Evolutionary conservation across 2,888 invertebrate species (phyloP).

Genomic region (Nemotelus nigrinus): DNA sequence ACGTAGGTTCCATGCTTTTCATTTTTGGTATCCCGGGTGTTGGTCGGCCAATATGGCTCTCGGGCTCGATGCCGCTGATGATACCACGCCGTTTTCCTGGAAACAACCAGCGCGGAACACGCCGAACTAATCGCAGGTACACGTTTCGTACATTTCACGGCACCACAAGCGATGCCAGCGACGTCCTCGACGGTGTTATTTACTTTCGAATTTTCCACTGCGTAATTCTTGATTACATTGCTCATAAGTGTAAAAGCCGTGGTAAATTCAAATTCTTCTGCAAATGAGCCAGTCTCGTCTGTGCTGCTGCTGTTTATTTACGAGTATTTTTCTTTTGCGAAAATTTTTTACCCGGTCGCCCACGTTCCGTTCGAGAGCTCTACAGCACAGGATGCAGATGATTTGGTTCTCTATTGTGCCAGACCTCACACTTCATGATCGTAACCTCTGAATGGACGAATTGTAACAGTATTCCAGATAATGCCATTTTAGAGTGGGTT

Average conservation of each 20-base stretch:
- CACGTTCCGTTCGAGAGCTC: background rate
- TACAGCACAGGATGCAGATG: constrained; percentile 18
- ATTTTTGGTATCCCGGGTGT: constrained; percentile 7
- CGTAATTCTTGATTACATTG: constrained; percentile 35
- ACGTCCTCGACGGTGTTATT: background rate
- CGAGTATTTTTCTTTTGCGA: background rate
- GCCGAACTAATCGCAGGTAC: constrained; percentile 28
- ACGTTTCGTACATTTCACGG: constrained; percentile 17
- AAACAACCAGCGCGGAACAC: constrained; percentile 16
- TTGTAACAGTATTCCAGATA: background rate
- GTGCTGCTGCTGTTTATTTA: background rate
- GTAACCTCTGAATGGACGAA: constrained; percentile 15
- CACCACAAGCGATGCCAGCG: constrained; percentile 4
- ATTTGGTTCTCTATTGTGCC: constrained; percentile 31
- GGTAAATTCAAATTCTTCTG: constrained; percentile 22
- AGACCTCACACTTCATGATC: constrained; percentile 24
- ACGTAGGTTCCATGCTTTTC: constrained; percentile 52
- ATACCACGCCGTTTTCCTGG: constrained; percentile 7
- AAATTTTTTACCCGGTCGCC: background rate
- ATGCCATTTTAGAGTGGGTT: constrained; percentile 19
- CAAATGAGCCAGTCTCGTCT: background rate
- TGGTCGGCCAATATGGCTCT: background rate
- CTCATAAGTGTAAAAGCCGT: constrained; percentile 37
- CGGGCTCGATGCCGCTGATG: background rate
- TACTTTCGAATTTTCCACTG: constrained; percentile 16